Evolutionary conservation across 2,888 invertebrate species (phyloP), one percentile per base, ranked within the genome.

Genomic region (Adineta ricciae): DNA sequence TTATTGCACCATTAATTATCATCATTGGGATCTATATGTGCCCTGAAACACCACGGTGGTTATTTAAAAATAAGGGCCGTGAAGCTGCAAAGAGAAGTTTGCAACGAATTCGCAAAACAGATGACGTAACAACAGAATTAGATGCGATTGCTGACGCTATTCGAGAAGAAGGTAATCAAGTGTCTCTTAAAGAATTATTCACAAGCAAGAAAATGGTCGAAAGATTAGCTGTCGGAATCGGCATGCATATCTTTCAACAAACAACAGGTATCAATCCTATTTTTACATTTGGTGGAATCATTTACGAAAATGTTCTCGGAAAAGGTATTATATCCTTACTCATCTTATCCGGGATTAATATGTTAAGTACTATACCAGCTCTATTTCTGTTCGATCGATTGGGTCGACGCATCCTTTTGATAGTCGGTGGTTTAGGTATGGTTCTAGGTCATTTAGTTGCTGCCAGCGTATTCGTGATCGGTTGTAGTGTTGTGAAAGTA

Each of bases 131-230:
- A n/a, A 24, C 56, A 4, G 56, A 56, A n/a, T n/a, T 56, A 56
- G 5, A 56, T 4, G 56, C 56, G 9, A 56, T 56, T 56, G 21
- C 56, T n/a, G 56, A 56, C 24, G 56, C 56, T 56, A 21, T 56
- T n/a, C 56, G n/a, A 56, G 56, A 56, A n/a, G 56, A 56, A n/a
- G 56, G 56, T n/a, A 56, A 56, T 56, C 56, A 56, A 56, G 56
- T 56, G 7, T 56, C 56, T 16, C 9, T 56, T n/a, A 56, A 56
- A 56, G 56, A 56, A 56, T n/a, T 56, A 56, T 56, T 56, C 24
- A 56, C 56, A 7, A 56, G 24, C 7, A 56, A 56, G 11, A 56
- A 56, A 56, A 56, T 56, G 56, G 5, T 56, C n/a, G 11, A 56
- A 56, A 56, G 56, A 56, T 4, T 56, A n/a, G 4, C 24, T 56